Evolutionary conservation across 1,140 invertebrate species (phyloP).

Genomic region (Choristoneura fumiferana): DNA sequence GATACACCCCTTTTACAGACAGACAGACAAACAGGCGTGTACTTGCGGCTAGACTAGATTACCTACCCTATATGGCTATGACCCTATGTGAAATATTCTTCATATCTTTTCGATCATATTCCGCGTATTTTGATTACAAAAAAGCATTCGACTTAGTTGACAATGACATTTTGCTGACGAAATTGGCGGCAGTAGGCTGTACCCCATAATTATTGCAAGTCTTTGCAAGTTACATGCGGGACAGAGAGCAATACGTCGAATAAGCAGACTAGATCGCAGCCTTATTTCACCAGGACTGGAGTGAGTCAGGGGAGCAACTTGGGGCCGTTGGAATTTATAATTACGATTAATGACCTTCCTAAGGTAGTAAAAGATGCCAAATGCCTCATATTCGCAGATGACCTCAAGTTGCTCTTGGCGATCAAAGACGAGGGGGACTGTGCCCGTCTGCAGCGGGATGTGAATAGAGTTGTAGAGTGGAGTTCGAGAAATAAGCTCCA

Average conservation of each 20-base stretch:
- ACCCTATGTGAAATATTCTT: too few species aligned
- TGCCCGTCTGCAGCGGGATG: too few species aligned
- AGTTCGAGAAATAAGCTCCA: too few species aligned
- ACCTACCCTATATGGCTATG: too few species aligned
- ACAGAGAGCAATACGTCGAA: background rate
- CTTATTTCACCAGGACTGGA: background rate
- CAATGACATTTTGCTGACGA: background rate
- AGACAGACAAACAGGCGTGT: too few species aligned
- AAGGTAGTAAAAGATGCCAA: background rate
- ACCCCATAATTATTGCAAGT: background rate
- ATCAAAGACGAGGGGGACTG: too few species aligned
- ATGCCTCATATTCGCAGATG: background rate
- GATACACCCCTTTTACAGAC: too few species aligned
- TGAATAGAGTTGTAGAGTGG: too few species aligned
- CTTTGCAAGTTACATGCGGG: background rate
- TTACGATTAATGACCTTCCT: background rate
- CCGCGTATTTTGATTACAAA: too few species aligned
- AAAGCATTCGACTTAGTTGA: too few species aligned
- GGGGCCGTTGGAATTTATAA: background rate
- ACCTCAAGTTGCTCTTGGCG: background rate
- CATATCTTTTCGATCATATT: too few species aligned
- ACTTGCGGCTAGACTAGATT: too few species aligned
- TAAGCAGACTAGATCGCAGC: background rate
- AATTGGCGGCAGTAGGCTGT: background rate
- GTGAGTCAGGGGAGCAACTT: slow-evolving; percentile 1